A percentile compares a stretch with the other conserved stretches of the same genome.
These are phyloP conservation scores for Girardinichthys multiradiatus DNA, from an alignment of 2,113 vertebrate species.

Conservation along the genomic window DNA sequence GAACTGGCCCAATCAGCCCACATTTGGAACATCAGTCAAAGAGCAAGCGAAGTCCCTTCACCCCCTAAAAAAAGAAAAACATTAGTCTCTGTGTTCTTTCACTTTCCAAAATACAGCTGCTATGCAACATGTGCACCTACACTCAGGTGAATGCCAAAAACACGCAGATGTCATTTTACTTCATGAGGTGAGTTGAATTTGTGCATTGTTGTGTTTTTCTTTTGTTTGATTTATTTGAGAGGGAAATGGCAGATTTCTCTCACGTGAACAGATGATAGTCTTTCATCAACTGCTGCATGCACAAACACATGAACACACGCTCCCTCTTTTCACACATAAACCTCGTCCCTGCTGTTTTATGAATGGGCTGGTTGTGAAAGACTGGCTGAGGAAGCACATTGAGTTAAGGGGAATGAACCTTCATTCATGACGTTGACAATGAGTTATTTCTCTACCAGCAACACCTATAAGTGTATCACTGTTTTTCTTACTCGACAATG, in stretches of 20 bases:
- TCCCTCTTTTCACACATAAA: slow-evolving; percentile 32
- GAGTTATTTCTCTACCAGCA: slow-evolving; percentile 35
- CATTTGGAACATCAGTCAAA: slow-evolving; percentile 43
- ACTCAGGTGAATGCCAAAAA: slow-evolving; percentile 76
- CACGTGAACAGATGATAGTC: slow-evolving; percentile 38
- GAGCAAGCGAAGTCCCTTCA: slow-evolving; percentile 31
- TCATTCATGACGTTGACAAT: slow-evolving; percentile 73
- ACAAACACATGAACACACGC: slow-evolving; percentile 47
- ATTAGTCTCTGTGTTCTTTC: slow-evolving; percentile 67
- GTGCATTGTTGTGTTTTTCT: slow-evolving; percentile 20
- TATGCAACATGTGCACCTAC: slow-evolving; percentile 80
- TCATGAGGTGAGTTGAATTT: slow-evolving; percentile 18
- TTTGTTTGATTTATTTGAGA: slow-evolving; percentile 31
- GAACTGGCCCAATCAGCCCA: slow-evolving; percentile 59
- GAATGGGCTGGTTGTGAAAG: slow-evolving; percentile 84
- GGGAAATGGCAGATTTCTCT: slow-evolving; percentile 52
- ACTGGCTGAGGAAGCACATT: slow-evolving; percentile 81
- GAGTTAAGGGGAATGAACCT: slow-evolving; percentile 72
- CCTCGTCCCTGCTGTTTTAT: slow-evolving; percentile 77
- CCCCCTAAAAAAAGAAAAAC: slow-evolving; percentile 62
- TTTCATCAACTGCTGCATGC: slow-evolving; percentile 36
- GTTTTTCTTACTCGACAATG: slow-evolving; percentile 4
- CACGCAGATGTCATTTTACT: slow-evolving; percentile 37
- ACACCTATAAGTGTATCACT: slow-evolving; percentile 29
- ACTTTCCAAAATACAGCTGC: slow-evolving; percentile 85